Evolutionary conservation across 2,888 invertebrate species (phyloP).

Genomic region (Cephus spinipes): DNA sequence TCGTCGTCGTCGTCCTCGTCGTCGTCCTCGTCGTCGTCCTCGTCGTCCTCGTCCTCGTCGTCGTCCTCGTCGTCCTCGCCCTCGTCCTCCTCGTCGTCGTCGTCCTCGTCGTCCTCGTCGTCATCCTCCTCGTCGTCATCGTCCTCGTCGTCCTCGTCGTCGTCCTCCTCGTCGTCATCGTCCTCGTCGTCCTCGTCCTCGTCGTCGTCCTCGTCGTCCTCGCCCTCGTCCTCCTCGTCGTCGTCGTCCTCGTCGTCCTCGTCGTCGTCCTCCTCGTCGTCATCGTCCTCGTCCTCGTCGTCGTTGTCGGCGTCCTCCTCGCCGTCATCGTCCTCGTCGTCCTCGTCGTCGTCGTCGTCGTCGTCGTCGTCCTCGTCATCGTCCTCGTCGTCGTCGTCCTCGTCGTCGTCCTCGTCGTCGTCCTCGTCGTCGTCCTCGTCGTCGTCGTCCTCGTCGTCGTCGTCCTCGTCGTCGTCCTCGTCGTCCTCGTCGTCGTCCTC

Average conservation of each 20-base stretch:
- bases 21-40: neutral
- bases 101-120: neutral
- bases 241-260: neutral
- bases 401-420: neutral
- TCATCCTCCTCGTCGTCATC: neutral
- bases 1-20: no score
- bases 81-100: no score
- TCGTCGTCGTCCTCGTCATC: neutral
- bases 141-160: neutral
- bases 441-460: neutral
- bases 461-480: slow-evolving; percentile 1
- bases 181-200: neutral
- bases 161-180: neutral
- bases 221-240: no score
- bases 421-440: neutral
- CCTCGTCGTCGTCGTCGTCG: slow-evolving; percentile 1
- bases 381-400: slow-evolving; percentile 1
- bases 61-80: neutral
- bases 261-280: no score
- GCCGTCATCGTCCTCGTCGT: neutral
- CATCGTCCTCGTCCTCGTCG: neutral
- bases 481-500: slow-evolving; percentile 1
- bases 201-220: slow-evolving; percentile 1
- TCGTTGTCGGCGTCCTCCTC: no score
- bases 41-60: neutral